phyloP scores from a whole-genome alignment of 2,888 invertebrate genomes.

The Lamellibrachia satsuma region DNA sequence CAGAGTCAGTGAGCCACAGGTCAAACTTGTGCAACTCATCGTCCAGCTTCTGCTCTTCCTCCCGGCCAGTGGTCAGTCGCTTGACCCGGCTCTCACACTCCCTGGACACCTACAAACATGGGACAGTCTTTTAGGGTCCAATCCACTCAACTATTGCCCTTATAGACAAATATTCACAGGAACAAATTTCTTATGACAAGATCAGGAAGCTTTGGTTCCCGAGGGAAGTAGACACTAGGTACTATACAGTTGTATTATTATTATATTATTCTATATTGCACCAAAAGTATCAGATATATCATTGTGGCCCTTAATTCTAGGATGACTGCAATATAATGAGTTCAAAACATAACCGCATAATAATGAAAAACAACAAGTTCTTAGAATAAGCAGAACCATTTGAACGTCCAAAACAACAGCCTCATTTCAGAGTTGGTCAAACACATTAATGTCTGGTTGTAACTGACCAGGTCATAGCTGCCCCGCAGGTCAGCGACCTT shows the following conservation, averaged over 20 bases:
- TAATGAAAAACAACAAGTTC: background rate
- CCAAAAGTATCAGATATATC: too few species aligned
- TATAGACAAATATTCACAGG: background rate
- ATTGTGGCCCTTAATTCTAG: too few species aligned
- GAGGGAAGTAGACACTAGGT: too few species aligned
- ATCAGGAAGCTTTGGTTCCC: background rate
- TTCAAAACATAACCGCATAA: too few species aligned
- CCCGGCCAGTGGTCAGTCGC: constrained; percentile 45
- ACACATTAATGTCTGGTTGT: background rate
- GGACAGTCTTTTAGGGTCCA: background rate
- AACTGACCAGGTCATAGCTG: constrained; percentile 51
- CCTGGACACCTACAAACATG: constrained; percentile 33
- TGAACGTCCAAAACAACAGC: background rate
- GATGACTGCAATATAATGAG: too few species aligned
- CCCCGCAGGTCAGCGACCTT: constrained; percentile 51
- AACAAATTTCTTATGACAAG: background rate
- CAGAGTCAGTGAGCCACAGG: constrained; percentile 53
- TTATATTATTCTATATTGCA: too few species aligned
- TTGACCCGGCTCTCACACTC: constrained; percentile 39
- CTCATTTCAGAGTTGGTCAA: background rate
- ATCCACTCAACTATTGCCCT: background rate
- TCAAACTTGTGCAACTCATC: constrained; percentile 55
- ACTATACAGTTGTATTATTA: too few species aligned
- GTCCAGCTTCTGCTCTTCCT: constrained; percentile 59
- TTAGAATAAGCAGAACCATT: background rate